Evolutionary conservation across 2,113 vertebrate species (phyloP), one percentile per base, ranked within the genome.

Genomic region (Cercopithecus mona): DNA sequence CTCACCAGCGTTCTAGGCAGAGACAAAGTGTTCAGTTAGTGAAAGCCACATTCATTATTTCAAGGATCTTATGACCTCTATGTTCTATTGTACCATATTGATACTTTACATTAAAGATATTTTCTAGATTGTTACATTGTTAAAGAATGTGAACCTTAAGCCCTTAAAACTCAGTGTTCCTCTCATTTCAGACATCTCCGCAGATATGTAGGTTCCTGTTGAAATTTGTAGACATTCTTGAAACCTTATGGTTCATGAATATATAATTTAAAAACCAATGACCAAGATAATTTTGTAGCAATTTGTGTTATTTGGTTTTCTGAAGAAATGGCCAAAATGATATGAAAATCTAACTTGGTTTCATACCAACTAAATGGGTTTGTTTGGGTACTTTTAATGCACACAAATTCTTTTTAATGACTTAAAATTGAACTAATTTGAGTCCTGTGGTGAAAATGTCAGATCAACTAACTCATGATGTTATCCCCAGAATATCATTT

Each of bases 341-440:
- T 59, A 40, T 32, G 13, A 20, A 86, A 89, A 75, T 88, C 52
- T 84, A 30, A 80, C 32, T 88, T 95, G 22, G 30, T 61, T 93
- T 95, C 25, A 75, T 70, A 48, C 9, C 32, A 92, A 82, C 50
- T 83, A 64, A 38, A 40, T 93, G 27, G 9, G 11, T 84, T 93
- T 85, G 14, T 76, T 75, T 93, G 38, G 7, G 7, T 84, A 68
- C 38, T 79, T 84, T 93, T 79, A 72, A 92, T 81, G 17, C 55
- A 48, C 6, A 55, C 72, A 61, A 43, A 25, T n/a, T 78, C 27
- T 57, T 88, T 93, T 95, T 76, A 93, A 81, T 93, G 61, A 85
- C 30, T 59, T 79, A 94, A 86, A 89, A 22, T 73, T 84, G 16
- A 94, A 83, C 27, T 87, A 66, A 52, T 57, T 80, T 96, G 48